Evolutionary conservation across 2,113 vertebrate species (phyloP).

Genomic region (Thamnaconus septentrionalis): DNA sequence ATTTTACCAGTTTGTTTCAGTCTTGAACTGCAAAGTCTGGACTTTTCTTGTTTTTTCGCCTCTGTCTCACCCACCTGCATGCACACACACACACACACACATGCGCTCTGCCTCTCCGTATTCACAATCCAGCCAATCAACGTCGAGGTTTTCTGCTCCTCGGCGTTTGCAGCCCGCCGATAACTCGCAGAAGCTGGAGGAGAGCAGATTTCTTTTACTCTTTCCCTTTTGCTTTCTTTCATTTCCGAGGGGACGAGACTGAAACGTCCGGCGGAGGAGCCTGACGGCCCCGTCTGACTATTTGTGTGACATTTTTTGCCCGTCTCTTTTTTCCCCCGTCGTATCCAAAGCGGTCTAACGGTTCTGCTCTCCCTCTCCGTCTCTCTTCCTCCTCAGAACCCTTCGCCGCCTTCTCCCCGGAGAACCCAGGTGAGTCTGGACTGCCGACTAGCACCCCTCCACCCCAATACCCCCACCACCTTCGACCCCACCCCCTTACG

Average conservation of each 20-base stretch:
- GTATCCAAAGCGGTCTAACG: conserved; percentile 56
- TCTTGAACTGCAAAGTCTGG: conserved; percentile 2
- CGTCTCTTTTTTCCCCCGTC: conserved; percentile 60
- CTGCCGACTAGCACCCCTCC: neutral
- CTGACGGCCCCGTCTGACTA: conserved; percentile 60
- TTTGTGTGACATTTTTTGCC: conserved; percentile 67
- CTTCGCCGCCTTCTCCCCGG: conserved; percentile 86
- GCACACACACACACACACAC: conserved; percentile 1
- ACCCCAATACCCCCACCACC: neutral
- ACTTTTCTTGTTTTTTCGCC: conserved; percentile 14
- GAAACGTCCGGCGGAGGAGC: conserved; percentile 50
- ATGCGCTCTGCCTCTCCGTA: conserved; percentile 37
- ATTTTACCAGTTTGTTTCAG: too few relatives aligned
- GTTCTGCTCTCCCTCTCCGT: neutral
- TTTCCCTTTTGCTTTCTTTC: too few relatives aligned
- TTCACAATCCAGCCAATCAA: conserved; percentile 66
- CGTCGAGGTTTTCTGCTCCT: conserved; percentile 51
- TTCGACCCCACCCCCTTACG: too few relatives aligned
- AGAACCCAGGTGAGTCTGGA: conserved; percentile 79
- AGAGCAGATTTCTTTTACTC: too few relatives aligned
- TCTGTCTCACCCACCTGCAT: conserved; percentile 2
- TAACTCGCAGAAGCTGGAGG: conserved; percentile 17
- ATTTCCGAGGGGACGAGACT: conserved; percentile 43
- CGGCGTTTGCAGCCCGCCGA: conserved; percentile 43
- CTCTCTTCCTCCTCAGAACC: conserved; percentile 81